Conservation (phyloP, 2,888 invertebrate species). For the Nesidiocoris tenuis region DNA sequence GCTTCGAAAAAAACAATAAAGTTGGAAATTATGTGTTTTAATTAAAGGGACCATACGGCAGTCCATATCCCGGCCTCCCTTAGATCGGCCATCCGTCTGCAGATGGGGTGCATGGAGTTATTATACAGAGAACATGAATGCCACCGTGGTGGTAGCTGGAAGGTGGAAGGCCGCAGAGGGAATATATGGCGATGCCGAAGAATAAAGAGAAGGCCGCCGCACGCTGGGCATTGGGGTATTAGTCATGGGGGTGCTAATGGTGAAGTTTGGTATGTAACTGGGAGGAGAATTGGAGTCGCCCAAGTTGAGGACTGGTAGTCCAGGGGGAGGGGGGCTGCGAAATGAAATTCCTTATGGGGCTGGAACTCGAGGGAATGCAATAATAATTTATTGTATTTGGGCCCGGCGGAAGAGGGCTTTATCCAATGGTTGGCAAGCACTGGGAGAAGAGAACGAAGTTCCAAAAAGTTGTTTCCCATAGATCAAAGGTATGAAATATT, state of each 20-base stretch:
- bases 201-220: slow-evolving; percentile 34
- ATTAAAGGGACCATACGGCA: background rate
- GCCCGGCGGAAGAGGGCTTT: background rate
- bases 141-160: too few relatives aligned
- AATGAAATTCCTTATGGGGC: slow-evolving; percentile 40
- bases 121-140: background rate
- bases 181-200: slow-evolving; percentile 35
- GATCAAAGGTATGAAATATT: too few relatives aligned
- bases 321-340: slow-evolving; percentile 1
- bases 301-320: background rate
- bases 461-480: background rate
- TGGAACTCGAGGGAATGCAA: slow-evolving; percentile 41
- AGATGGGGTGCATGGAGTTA: too few relatives aligned
- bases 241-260: slow-evolving; percentile 40
- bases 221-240: slow-evolving; percentile 34
- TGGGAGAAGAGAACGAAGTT: background rate
- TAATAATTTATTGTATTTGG: slow-evolving; percentile 39
- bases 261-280: slow-evolving; percentile 30
- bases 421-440: background rate
- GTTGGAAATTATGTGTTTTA: background rate
- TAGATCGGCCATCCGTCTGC: background rate
- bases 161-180: background rate
- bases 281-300: background rate
- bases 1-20: background rate
- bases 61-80: background rate